These are phyloP conservation scores for Eumerus sabulonum DNA, from an alignment of 2,888 invertebrate species.

Conservation along the genomic window DNA sequence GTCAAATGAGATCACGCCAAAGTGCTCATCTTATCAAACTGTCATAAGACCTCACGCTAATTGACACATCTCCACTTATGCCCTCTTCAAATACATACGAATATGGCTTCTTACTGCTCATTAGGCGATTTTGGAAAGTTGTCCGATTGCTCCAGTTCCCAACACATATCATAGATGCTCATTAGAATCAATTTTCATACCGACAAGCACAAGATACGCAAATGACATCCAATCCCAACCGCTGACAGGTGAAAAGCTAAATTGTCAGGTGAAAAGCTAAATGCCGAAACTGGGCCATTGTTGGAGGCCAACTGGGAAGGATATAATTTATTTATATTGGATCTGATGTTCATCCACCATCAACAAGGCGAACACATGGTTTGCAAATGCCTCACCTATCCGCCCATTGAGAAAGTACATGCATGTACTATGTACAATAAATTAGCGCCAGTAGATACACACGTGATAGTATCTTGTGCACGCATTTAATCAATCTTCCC, in stretches of 20 bases:
- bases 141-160: slow-evolving; percentile 37
- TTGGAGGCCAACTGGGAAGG: neutral
- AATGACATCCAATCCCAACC: slow-evolving; percentile 29
- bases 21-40: slow-evolving; percentile 15
- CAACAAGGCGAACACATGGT: neutral
- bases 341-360: slow-evolving; percentile 28
- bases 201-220: slow-evolving; percentile 43
- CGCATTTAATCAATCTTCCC: slow-evolving; percentile 57
- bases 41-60: slow-evolving; percentile 43
- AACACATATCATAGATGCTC: slow-evolving; percentile 23
- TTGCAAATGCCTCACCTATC: neutral
- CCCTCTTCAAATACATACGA: neutral
- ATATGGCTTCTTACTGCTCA: slow-evolving; percentile 45
- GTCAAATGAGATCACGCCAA: slow-evolving; percentile 3
- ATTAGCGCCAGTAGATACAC: slow-evolving; percentile 54
- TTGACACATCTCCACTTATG: slow-evolving; percentile 38
- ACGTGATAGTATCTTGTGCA: slow-evolving; percentile 53
- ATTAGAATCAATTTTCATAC: slow-evolving; percentile 63
- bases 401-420: no score
- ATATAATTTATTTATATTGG: slow-evolving; percentile 10
- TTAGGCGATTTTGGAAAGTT: slow-evolving; percentile 36
- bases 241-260: slow-evolving; percentile 60
- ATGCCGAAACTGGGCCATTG: slow-evolving; percentile 37
- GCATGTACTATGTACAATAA: slow-evolving; percentile 43
- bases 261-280: slow-evolving; percentile 36